phyloP scores from a whole-genome alignment of 1,140 invertebrate genomes.

The Phortica variegata region DNA sequence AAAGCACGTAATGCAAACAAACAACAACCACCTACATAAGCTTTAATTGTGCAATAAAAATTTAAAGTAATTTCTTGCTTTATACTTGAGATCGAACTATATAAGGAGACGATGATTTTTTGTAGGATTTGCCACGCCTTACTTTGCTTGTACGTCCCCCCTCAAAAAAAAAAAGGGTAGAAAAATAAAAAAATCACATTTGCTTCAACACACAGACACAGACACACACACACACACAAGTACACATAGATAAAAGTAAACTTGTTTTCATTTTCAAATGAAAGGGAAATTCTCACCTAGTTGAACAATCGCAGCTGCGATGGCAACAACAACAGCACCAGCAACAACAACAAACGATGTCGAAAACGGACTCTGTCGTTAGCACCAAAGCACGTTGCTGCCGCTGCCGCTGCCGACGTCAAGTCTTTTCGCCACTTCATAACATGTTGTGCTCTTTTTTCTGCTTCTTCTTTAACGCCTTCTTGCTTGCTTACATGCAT shows the following conservation, averaged over 20 bases:
- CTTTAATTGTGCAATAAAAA: too few species aligned
- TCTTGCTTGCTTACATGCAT: slow-evolving; percentile 12
- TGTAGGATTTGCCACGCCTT: too few species aligned
- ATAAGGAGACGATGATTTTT: too few species aligned
- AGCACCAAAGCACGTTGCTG: neutral
- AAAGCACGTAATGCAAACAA: too few species aligned
- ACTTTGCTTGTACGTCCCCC: too few species aligned
- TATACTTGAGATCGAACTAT: too few species aligned
- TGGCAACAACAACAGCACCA: neutral
- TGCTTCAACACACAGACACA: slow-evolving; percentile 1
- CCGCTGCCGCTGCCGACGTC: neutral
- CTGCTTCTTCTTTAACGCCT: too few species aligned
- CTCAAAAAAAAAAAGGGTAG: neutral
- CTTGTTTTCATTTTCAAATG: slow-evolving; percentile 56
- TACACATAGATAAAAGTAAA: slow-evolving; percentile 46
- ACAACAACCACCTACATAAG: too few species aligned
- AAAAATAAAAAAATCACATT: neutral
- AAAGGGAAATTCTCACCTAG: slow-evolving; percentile 56
- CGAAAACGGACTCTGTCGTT: too few species aligned
- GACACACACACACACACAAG: slow-evolving; percentile 5
- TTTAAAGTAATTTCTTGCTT: too few species aligned
- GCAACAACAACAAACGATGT: too few species aligned
- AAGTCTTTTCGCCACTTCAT: neutral
- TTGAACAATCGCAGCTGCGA: slow-evolving; percentile 20
- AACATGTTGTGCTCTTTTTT: neutral